Percentiles rank a stretch among this genome's conserved stretches.
phyloP scores from a whole-genome alignment of 2,113 vertebrate genomes.

The Aplodontia rufa region DNA sequence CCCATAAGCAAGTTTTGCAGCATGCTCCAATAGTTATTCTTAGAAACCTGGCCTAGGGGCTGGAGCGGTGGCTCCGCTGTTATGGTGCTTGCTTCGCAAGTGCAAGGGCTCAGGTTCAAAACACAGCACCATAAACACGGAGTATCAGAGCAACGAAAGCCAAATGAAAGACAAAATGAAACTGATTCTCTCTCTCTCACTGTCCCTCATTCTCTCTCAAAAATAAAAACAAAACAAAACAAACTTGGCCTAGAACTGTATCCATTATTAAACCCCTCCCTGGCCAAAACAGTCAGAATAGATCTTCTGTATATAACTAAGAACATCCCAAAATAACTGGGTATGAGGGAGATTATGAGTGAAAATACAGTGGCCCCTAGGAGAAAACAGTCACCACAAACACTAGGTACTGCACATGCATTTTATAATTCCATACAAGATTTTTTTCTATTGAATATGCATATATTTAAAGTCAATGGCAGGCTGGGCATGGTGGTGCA shows the following conservation, averaged over 20 bases:
- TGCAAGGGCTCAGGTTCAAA: too few relatives aligned
- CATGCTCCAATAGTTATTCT: neutral
- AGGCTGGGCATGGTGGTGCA: too few relatives aligned
- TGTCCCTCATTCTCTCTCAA: too few relatives aligned
- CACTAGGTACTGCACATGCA: neutral
- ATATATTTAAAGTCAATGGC: neutral
- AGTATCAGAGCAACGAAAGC: too few relatives aligned
- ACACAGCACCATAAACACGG: too few relatives aligned
- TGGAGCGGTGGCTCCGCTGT: too few relatives aligned
- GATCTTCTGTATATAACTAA: neutral
- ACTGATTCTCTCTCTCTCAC: too few relatives aligned
- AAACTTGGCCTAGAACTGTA: neutral
- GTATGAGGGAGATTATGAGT: neutral
- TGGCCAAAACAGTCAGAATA: neutral
- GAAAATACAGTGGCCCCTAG: neutral
- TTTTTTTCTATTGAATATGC: neutral
- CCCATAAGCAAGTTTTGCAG: neutral
- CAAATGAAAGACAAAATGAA: too few relatives aligned
- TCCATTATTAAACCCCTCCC: neutral
- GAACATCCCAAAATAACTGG: neutral
- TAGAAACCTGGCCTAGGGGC: neutral
- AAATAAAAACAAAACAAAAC: too few relatives aligned
- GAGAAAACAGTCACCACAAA: neutral
- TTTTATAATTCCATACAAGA: neutral
- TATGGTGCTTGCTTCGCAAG: too few relatives aligned